phyloP scores from a whole-genome alignment of 2,888 invertebrate species.

The Drosophila paramelanica region DNA sequence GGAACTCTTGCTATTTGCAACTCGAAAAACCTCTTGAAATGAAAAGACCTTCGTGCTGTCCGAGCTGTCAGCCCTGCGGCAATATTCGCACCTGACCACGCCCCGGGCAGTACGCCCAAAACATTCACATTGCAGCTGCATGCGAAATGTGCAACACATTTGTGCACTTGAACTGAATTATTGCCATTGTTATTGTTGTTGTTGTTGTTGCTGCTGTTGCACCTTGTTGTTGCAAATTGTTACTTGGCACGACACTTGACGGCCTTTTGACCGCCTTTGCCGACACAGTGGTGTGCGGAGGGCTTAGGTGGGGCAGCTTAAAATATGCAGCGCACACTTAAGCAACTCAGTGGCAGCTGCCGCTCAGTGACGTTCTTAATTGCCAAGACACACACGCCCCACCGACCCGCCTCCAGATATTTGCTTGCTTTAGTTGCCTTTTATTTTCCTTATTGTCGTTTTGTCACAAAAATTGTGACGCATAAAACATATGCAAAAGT shows the following conservation, averaged over 20 bases:
- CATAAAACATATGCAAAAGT: background rate
- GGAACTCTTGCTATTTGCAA: slow-evolving; percentile 2
- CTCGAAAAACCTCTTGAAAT: slow-evolving; percentile 31
- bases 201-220: slow-evolving; percentile 6
- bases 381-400: slow-evolving; percentile 30
- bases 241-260: slow-evolving; percentile 65
- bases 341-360: slow-evolving; percentile 64
- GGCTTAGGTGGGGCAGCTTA: slow-evolving; percentile 33
- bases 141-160: slow-evolving; percentile 73
- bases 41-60: slow-evolving; percentile 44
- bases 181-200: slow-evolving; percentile 27
- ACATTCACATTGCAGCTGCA: slow-evolving; percentile 58
- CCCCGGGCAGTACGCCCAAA: slow-evolving; percentile 28
- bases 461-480: background rate
- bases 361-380: slow-evolving; percentile 50
- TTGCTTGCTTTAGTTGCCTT: slow-evolving; percentile 23
- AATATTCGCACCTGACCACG: slow-evolving; percentile 49
- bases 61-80: slow-evolving; percentile 48
- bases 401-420: background rate
- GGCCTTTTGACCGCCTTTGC: slow-evolving; percentile 74
- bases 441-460: background rate
- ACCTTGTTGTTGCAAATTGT: slow-evolving; percentile 29
- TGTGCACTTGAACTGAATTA: slow-evolving; percentile 68
- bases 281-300: background rate
- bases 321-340: slow-evolving; percentile 67